These are phyloP conservation scores for Hydroisotoma schaefferi DNA, from an alignment of 2,888 invertebrate species.

Conservation along the genomic window DNA sequence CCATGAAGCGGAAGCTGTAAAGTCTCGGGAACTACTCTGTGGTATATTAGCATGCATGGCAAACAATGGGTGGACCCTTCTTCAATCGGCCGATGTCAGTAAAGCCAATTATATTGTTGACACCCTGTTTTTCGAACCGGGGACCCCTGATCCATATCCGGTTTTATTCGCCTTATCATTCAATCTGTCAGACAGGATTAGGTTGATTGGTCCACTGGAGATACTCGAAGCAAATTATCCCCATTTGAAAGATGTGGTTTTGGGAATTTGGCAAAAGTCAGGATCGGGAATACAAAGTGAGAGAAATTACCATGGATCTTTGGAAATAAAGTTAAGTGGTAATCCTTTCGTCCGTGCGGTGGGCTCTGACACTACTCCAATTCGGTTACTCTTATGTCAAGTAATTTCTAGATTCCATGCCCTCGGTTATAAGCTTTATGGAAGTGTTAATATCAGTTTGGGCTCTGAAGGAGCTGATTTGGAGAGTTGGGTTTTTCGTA, in stretches of 20 bases:
- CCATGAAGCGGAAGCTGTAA: neutral
- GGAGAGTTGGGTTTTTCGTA: constrained; percentile 11
- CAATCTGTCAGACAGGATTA: constrained; percentile 18
- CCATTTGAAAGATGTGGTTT: constrained; percentile 4
- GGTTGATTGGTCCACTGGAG: no score
- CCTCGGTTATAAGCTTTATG: constrained; percentile 14
- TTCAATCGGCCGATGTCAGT: constrained; percentile 30
- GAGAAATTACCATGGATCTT: neutral
- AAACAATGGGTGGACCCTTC: constrained; percentile 31
- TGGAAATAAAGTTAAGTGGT: constrained; percentile 12
- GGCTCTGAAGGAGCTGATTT: neutral
- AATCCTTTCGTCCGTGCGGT: constrained; percentile 4
- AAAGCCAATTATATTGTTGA: constrained; percentile 33
- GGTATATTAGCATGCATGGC: constrained; percentile 29
- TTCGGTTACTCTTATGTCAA: constrained; percentile 3
- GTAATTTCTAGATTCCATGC: constrained; percentile 6
- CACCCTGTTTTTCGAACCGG: constrained; percentile 34
- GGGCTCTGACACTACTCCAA: neutral
- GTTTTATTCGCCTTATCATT: constrained; percentile 22
- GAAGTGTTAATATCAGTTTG: neutral
- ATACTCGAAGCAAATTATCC: no score
- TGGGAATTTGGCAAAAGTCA: neutral
- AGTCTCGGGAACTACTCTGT: constrained; percentile 16
- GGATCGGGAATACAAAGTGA: constrained; percentile 9
- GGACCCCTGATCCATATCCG: constrained; percentile 23